phyloP scores from a whole-genome alignment of 2,797 vertebrate species.

The Acanthiza pusilla region DNA sequence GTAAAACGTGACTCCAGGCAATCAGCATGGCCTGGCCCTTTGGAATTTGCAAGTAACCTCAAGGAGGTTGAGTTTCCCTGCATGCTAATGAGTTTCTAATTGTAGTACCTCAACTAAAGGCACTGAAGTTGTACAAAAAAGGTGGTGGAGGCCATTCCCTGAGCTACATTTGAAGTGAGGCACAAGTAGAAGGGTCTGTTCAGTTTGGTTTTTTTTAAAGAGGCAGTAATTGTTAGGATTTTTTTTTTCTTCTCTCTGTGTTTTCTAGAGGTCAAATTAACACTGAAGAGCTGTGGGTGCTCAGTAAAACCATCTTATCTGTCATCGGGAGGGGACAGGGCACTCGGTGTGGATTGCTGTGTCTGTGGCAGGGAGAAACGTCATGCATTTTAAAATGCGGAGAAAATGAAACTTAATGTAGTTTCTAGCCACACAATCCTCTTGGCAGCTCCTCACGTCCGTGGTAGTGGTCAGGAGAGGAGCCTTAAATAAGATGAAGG shows the following conservation, averaged over 20 bases:
- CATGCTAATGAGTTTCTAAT: not conserved
- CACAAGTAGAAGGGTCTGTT: not conserved
- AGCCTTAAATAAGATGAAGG: not conserved
- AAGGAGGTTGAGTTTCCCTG: not conserved
- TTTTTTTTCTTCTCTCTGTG: not conserved
- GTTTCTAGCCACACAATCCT: not conserved
- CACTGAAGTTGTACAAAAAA: not conserved
- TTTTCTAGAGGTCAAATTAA: not conserved
- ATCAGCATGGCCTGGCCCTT: not conserved
- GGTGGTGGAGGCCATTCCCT: not conserved
- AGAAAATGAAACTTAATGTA: not conserved
- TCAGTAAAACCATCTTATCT: not conserved
- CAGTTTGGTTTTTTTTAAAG: not conserved
- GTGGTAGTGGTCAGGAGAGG: not conserved
- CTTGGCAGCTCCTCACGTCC: fast-evolving
- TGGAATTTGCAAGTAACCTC: not conserved
- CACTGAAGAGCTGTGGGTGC: not conserved
- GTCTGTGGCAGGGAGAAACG: not conserved
- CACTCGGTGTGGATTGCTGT: not conserved
- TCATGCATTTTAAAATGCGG: fast-evolving
- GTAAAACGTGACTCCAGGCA: not conserved
- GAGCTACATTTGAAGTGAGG: not conserved
- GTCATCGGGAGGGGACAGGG: not conserved
- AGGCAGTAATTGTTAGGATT: not conserved
- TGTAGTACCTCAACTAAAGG: not conserved